Conservation (phyloP, 2,888 invertebrate species). For the Phalangium opilio region DNA sequence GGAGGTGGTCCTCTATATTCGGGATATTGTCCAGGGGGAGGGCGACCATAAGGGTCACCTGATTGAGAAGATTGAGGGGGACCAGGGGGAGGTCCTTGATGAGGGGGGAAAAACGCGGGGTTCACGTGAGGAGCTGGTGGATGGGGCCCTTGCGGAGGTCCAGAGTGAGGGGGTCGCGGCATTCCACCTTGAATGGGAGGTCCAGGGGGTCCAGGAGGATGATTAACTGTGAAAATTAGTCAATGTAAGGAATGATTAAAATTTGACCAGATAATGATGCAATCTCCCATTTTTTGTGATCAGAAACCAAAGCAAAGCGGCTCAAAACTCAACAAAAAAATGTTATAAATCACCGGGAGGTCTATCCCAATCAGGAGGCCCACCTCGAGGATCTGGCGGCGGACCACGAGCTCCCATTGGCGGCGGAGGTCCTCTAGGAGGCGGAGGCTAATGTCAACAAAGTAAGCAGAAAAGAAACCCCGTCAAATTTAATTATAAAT, state of each 20-base stretch:
- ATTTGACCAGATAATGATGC: slow-evolving; percentile 2
- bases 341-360: slow-evolving; percentile 40
- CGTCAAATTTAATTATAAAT: too few species aligned
- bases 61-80: slow-evolving; percentile 37
- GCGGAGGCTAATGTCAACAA: slow-evolving; percentile 17
- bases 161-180: slow-evolving; percentile 19
- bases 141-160: slow-evolving; percentile 17
- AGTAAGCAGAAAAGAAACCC: neutral
- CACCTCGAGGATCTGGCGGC: slow-evolving; percentile 36
- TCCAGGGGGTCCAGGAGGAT: slow-evolving; percentile 2
- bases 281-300: slow-evolving; percentile 22
- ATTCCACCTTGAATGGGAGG: slow-evolving; percentile 10
- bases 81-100: slow-evolving; percentile 41
- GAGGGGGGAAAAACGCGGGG: slow-evolving; percentile 86
- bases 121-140: slow-evolving; percentile 78
- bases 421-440: slow-evolving; percentile 19
- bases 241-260: too few species aligned
- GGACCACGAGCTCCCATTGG: slow-evolving; percentile 33
- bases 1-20: slow-evolving; percentile 16
- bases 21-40: slow-evolving; percentile 33
- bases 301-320: slow-evolving; percentile 28
- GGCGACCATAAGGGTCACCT: slow-evolving; percentile 41
- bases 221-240: neutral
- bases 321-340: slow-evolving; percentile 11
- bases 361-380: slow-evolving; percentile 52